phyloP scores from a whole-genome alignment of 2,113 vertebrate species.

The Dascyllus trimaculatus region DNA sequence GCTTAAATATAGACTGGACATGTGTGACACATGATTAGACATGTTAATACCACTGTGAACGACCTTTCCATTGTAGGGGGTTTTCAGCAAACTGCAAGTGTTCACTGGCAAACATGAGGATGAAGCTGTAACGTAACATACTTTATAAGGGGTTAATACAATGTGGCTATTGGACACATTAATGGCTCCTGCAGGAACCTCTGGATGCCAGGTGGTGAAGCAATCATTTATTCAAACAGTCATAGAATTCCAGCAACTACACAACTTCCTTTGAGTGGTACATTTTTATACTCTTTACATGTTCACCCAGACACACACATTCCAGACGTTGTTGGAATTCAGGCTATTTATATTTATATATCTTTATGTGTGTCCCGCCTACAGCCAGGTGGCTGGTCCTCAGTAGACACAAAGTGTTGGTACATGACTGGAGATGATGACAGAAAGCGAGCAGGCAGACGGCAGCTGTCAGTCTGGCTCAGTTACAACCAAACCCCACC shows the following conservation, averaged over 20 bases:
- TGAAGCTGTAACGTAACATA: not conserved
- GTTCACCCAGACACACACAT: constrained; percentile 34
- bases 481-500: constrained; percentile 63
- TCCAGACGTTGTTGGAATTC: constrained; percentile 33
- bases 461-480: constrained; percentile 77
- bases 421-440: constrained; percentile 52
- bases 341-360: constrained; percentile 48
- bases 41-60: constrained; percentile 58
- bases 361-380: constrained; percentile 5
- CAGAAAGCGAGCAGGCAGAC: constrained; percentile 63
- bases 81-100: not conserved
- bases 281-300: constrained; percentile 40
- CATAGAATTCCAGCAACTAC: constrained; percentile 16
- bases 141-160: not conserved
- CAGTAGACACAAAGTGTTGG: constrained; percentile 17
- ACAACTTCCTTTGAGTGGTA: constrained; percentile 13
- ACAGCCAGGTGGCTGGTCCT: constrained; percentile 49
- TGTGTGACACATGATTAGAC: constrained; percentile 47
- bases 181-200: not conserved
- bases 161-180: not conserved
- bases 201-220: not conserved
- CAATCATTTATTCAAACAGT: not conserved
- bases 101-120: not conserved
- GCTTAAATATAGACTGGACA: constrained; percentile 73
- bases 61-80: constrained; percentile 25